Evolutionary conservation across 2,797 vertebrate genomes (phyloP).

Genomic region (Anomalospiza imberbis): DNA sequence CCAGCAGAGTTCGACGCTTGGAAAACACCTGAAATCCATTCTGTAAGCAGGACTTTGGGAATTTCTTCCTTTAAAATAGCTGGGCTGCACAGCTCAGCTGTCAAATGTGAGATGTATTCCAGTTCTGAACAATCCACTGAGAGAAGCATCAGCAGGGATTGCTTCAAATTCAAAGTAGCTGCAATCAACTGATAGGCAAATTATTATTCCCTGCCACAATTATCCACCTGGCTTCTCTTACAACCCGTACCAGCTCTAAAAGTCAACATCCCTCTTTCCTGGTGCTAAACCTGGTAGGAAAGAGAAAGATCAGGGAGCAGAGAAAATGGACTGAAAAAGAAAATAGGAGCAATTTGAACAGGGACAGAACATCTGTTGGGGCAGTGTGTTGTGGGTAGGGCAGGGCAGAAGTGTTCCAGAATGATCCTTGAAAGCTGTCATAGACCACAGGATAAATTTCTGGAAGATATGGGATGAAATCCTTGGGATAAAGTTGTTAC

Average conservation of each 20-base stretch:
- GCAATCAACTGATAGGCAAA: slow-evolving; percentile 17
- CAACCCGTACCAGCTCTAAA: neutral
- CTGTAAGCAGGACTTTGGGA: neutral
- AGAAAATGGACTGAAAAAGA: neutral
- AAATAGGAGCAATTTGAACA: neutral
- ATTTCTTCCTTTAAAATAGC: neutral
- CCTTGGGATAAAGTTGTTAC: neutral
- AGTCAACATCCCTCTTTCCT: neutral
- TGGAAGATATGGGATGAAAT: neutral
- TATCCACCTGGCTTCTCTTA: slow-evolving; percentile 29
- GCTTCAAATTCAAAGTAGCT: slow-evolving; percentile 10
- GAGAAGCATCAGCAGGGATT: neutral
- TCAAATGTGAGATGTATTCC: neutral
- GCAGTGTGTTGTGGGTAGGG: neutral
- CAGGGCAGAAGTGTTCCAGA: neutral
- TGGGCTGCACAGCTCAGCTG: neutral
- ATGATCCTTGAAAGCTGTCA: neutral
- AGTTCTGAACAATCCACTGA: neutral
- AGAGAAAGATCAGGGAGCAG: neutral
- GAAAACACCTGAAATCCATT: neutral
- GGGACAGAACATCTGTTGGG: neutral
- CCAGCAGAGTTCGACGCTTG: neutral
- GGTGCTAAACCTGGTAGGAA: neutral
- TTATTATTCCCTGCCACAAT: slow-evolving; percentile 13
- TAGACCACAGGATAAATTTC: neutral